Base-by-base conservation (phyloP, 2,113 vertebrate species). In the Gavia stellata region DNA sequence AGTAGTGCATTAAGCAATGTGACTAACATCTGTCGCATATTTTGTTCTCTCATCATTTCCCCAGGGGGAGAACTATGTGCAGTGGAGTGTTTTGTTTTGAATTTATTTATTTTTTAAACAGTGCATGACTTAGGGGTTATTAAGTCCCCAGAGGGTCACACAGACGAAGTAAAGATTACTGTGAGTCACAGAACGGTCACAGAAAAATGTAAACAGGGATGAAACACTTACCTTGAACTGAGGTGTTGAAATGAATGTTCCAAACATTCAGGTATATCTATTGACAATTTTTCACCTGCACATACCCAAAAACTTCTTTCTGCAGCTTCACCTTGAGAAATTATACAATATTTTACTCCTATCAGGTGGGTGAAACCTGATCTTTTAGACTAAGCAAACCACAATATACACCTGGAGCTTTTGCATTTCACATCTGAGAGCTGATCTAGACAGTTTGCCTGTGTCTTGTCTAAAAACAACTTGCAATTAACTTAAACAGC, bases 11-110 rank as follows among this genome's bases (percentile, higher is more conserved):
- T 96, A 90, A 94, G 72, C 75, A 93, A 67, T 36, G 44, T 86
- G 58, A 86, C n/a, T 88, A 94, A 66, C 88, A 95, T 90, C 85
- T 96, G 95, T 63, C 29, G 4, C 67, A 21, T 87, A 71, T 83
- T 94, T 90, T 94, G 17, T 72, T 93, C 77, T 59, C 36, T 91
- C 34, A 26, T 58, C 13, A 18, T 96, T 83, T 92, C 65, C 90
- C 67, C 17, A 63, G 34, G 31, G 47, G 21, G 9, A 90, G 14
- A 88, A 86, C 47, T 71, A 42, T 86, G 80, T 67, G 38, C 88
- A 94, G 24, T 81, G 72, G 49, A 94, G 49, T 95, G 66, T 68
- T 93, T 91, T 91, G 40, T 17, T 94, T 87, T 61, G 31, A 10
- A 72, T 56, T 78, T 90, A 52, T 92, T 88, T 93, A 28, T 58